Conservation (phyloP, 2,888 invertebrate species). For the Watsonalla binaria region DNA sequence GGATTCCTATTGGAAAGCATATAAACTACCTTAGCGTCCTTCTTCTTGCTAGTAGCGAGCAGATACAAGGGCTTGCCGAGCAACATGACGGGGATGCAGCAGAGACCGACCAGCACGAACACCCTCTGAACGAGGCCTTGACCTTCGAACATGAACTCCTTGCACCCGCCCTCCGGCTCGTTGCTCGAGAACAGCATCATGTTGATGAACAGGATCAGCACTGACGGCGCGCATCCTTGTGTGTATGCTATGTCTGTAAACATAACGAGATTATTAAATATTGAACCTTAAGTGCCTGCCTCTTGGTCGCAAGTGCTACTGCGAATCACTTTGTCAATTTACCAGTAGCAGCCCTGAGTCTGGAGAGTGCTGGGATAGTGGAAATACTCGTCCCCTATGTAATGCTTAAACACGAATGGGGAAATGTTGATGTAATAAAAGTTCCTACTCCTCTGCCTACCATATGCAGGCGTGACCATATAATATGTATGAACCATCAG, state of each 20-base stretch:
- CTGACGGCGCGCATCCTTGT: slow-evolving; percentile 92
- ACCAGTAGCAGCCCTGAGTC: neutral
- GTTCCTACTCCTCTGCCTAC: too few relatives aligned
- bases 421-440: too few relatives aligned
- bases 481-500: too few relatives aligned
- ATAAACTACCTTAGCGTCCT: slow-evolving; percentile 54
- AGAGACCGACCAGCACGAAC: slow-evolving; percentile 87
- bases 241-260: slow-evolving; percentile 52
- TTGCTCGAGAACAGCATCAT: slow-evolving; percentile 94
- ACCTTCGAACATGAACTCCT: slow-evolving; percentile 82
- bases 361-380: too few relatives aligned
- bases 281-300: neutral
- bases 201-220: slow-evolving; percentile 98
- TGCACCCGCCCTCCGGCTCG: slow-evolving; percentile 64
- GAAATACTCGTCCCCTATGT: too few relatives aligned
- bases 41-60: slow-evolving; percentile 63
- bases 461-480: too few relatives aligned
- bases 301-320: too few relatives aligned
- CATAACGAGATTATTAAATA: slow-evolving; percentile 2
- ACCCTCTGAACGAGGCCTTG: slow-evolving; percentile 86
- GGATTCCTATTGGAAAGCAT: too few relatives aligned
- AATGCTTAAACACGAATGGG: too few relatives aligned
- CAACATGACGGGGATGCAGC: slow-evolving; percentile 96
- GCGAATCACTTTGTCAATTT: neutral
- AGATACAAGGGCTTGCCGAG: slow-evolving; percentile 93